Evolutionary conservation across 2,113 vertebrate species (phyloP), one percentile per base, ranked within the genome.

Genomic region (Catharus bicknelli): DNA sequence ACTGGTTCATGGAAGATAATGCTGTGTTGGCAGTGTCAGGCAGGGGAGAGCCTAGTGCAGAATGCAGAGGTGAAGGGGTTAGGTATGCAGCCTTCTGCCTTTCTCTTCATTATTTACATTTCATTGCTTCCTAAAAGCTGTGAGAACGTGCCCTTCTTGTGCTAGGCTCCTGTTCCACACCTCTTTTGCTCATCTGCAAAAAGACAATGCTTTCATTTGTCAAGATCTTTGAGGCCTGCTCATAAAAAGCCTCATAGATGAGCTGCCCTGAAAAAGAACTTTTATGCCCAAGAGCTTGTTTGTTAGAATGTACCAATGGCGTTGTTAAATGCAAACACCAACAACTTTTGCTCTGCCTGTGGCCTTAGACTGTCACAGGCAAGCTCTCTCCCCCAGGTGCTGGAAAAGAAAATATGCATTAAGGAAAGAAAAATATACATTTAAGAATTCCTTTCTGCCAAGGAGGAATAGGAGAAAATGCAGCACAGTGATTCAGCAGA

Each of bases 11-110:
- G 90, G 92, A 96, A 91, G 94, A 94, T 86, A 96, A 73, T 27
- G 40, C 88, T 95, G 91, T 72, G 62, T 29, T 26, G 84, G 83
- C 88, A 76, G 91, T 74, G 94, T 94, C 95, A 95, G 95, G 82
- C 79, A 61, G 87, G 81, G 47, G 83, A 96, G 73, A 96, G 85
- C 90, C 93, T 94, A 90, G 75, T 68, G 89, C 20, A 61, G 90
- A 94, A 86, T 36, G 45, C 50, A 0, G 25, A 90, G 93, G 89
- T 90, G 78, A 95, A 95, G 67, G 67, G 57, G 86, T 95, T 45
- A 67, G 80, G 36, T 45, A 74, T 77, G 84, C 47, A 94, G 38
- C 55, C 50, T 95, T 69, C 59, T 85, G 51, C 70, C n/a, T 95
- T 92, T 91, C 74, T 85, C 86, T 83, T 79, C 51, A 42, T 94